Evolutionary conservation across 2,888 invertebrate genomes (phyloP), one percentile per base, ranked within the genome.

Genomic region (Gerris lacustris): DNA sequence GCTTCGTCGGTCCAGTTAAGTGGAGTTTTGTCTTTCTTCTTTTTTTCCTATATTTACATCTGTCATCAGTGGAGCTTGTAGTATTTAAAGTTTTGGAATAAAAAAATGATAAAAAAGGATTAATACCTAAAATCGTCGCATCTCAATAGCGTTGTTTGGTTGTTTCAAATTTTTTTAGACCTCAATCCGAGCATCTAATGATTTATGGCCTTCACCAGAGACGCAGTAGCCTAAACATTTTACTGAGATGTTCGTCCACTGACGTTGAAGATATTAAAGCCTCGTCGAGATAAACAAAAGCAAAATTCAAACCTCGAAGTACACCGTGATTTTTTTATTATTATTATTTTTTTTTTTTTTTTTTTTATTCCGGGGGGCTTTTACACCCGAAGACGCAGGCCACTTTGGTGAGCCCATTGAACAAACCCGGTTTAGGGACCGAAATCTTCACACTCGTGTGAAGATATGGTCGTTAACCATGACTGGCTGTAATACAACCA

Each of bases 101-200:
- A 47, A 47, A 6, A 6, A 7, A 47, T 47, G 47, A 47, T 79
- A 79, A 74, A 79, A 80, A 72, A 79, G 80, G 0, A 79, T n/a
- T 76, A 79, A 78, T 0, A 79, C 79, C 0, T 80, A 66, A 72
- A 79, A 79, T 6, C 75, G 72, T 5, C 77, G 71, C 0, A 81
- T 71, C 7, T 77, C 72, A 78, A 15, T 47, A 68, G 0, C 78
- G 79, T 44, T 69, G 11, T 45, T 66, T 45, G 70, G 71, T 55
- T 31, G 66, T 64, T 15, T 11, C 67, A 45, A 78, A 0, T 76
- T 66, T 18, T 7, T 9, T 0, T 73, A 31, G 6, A 63, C 69
- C 44, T 18, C 67, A 43, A 75, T 71, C 66, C 69, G 66, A 18
- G 68, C 66, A n/a, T 69, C 64, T 5, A 64, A 45, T 5, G 74